These are phyloP conservation scores for Tinea trinotella DNA, from an alignment of 2,888 invertebrate species.

Conservation along the genomic window DNA sequence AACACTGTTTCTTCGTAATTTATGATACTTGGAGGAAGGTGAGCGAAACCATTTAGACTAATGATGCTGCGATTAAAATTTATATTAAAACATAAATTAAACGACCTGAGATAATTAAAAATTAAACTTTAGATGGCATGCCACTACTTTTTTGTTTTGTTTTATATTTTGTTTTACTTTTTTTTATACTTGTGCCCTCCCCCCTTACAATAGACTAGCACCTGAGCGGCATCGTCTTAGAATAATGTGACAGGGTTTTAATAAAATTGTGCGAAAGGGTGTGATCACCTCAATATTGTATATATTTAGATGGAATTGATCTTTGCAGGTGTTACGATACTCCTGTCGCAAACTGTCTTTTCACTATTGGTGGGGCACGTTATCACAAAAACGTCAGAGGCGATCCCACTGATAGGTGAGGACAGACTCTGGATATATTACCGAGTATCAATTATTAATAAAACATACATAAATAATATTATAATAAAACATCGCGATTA, in stretches of 20 bases:
- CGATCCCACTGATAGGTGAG: conserved; percentile 98
- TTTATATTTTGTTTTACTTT: conserved; percentile 52
- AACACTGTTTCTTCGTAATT: conserved; percentile 22
- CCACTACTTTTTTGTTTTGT: conserved; percentile 33
- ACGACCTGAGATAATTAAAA: conserved; percentile 38
- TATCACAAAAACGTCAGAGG: conserved; percentile 99
- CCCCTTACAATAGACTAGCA: conserved; percentile 23
- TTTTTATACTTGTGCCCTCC: conserved; percentile 65
- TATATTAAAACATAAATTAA: conserved; percentile 28
- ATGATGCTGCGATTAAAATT: neutral
- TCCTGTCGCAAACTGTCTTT: conserved; percentile 99
- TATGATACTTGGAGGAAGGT: conserved; percentile 67
- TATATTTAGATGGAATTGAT: conserved; percentile 51
- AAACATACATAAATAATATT: conserved; percentile 36
- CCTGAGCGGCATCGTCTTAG: neutral
- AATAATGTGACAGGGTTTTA: neutral
- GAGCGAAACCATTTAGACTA: conserved; percentile 19
- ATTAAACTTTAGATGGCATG: conserved; percentile 53
- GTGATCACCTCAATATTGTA: neutral
- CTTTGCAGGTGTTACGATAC: conserved; percentile 98
- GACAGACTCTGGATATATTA: too few relatives aligned
- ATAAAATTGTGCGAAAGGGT: neutral
- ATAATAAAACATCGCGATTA: conserved; percentile 34
- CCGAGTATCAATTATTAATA: too few relatives aligned
- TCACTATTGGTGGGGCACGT: conserved; percentile 99